Base-by-base conservation (phyloP, 2,888 invertebrate species). In the Acanthoscelides obtectus region DNA sequence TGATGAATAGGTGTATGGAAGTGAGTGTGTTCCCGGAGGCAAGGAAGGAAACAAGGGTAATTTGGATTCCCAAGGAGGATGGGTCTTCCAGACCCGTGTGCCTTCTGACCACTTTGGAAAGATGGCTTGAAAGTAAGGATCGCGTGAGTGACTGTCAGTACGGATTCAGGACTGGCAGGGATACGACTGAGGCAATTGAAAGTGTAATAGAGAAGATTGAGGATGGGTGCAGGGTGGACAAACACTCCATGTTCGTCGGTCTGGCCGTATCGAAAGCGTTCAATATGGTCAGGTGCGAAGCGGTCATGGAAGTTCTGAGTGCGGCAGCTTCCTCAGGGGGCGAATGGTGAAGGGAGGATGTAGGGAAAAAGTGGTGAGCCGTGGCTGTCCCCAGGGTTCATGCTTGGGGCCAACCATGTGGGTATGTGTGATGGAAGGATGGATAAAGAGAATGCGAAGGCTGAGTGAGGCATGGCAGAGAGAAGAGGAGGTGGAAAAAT, bases 191-290 rank as follows among this genome's bases (percentile, higher is more conserved):
- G 1, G 64, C 69, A 20, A 64, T 69, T 19, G 21, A 69, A 8
- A 21, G 20, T 8, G 19, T 63, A 20, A 3, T 64, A 22, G 63
- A 69, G 17, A 27, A 69, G 21, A n/a, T 63, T 12, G 22, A 4
- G 19, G 19, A 45, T 0, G 64, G 22, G 0, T 22, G 22, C 0
- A 63, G 19, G 17, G 19, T 21, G 19, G 64, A 3, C 22, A 64
- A 17, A 8, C 63, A 69, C 22, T 64, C 69, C 19, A 20, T 20
- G 64, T 4, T 69, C 4, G 22, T 64, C 0, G 22, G 21, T 12
- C 22, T 69, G 19, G 69, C 64, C 22, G 64, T 64, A 3, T n/a
- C 22, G 1, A 69, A 69, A 21, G 64, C 69, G 8, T 69, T 69
- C 64, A 19, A 22, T n/a, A 22, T 21, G 27, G 22, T 20, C 20